Conservation (phyloP, 2,888 invertebrate species). For the Cephus pulcher region DNA sequence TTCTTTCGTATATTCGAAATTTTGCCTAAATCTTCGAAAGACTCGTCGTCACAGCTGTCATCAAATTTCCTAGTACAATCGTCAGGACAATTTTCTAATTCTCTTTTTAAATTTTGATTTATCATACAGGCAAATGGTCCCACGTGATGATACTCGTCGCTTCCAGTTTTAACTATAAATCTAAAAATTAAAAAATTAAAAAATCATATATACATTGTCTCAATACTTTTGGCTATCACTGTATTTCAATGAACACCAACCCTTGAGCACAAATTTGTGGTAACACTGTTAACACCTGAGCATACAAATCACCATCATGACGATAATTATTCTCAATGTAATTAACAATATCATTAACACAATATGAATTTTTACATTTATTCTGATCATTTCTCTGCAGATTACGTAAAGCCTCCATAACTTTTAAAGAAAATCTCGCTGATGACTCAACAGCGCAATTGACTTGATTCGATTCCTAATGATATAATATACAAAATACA, state of each 20-base stretch:
- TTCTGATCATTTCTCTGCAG: conserved; percentile 25
- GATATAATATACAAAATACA: too few relatives aligned
- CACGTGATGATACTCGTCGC: conserved; percentile 36
- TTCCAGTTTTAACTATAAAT: conserved; percentile 33
- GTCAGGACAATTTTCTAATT: too few relatives aligned
- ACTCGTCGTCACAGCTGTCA: too few relatives aligned
- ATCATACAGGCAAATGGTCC: conserved; percentile 34
- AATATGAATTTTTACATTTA: conserved; percentile 20
- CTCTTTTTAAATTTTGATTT: neutral
- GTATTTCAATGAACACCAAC: conserved; percentile 32
- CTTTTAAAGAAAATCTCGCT: conserved; percentile 42
- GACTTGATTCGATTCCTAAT: too few relatives aligned
- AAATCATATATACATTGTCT: too few relatives aligned
- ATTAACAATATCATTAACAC: conserved; percentile 39
- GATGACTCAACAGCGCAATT: conserved; percentile 32
- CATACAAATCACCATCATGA: conserved; percentile 44
- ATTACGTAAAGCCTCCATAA: conserved; percentile 49
- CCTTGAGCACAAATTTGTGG: conserved; percentile 44
- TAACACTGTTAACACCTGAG: conserved; percentile 48
- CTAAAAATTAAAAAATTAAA: conserved; percentile 24
- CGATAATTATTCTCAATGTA: conserved; percentile 39
- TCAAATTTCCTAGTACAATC: too few relatives aligned
- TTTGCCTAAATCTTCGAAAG: too few relatives aligned
- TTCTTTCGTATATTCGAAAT: too few relatives aligned
- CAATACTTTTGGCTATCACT: too few relatives aligned